Evolutionary conservation across 2,888 invertebrate genomes (phyloP), one percentile per base, ranked within the genome.

Genomic region (Ariolimax columbianus): DNA sequence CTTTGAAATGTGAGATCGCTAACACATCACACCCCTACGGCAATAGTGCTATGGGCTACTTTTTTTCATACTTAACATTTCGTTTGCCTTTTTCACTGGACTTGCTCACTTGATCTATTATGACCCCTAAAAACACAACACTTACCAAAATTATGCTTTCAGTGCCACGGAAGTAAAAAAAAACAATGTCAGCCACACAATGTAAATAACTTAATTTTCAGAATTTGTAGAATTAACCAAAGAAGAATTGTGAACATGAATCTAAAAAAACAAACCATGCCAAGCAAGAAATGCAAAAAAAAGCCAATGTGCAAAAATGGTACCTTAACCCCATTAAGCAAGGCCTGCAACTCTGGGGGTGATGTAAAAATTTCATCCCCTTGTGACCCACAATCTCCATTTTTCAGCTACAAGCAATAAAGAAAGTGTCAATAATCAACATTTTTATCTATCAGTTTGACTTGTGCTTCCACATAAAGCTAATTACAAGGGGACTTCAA

Each of bases 301-400:
- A 77, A 63, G 30, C 43, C 9, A 2, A 59, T 43, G 40, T 47
- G 38, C 55, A 66, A 55, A 47, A 66, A 51, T 70, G 9, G 38
- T 84, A 84, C 85, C 85, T 85, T 85, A 77, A 85, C 85, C 77
- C 85, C 85, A 81, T 85, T 85, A 30, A 82, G 70, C 77, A 86
- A 51, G 73, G 83, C 66, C 70, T 83, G 86, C 55, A 86, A 86
- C 63, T 77, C 79, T 51, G 75, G 66, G 30, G 83, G 83, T 55
- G 83, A 55, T 19, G 70, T 19, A 66, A 59, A 63, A 17, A 59
- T 66, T 55, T 66, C 72, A 55, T 77, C 77, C 55, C 80, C 80
- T 72, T 70, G 84, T 51, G 78, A 30, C 43, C 80, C 80, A 66
- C 59, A 70, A 77, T 70, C 83, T 73, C 83, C 80, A 79, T 86